Conservation (phyloP, 2,797 vertebrate genomes). For the Diglossa cyanea region DNA sequence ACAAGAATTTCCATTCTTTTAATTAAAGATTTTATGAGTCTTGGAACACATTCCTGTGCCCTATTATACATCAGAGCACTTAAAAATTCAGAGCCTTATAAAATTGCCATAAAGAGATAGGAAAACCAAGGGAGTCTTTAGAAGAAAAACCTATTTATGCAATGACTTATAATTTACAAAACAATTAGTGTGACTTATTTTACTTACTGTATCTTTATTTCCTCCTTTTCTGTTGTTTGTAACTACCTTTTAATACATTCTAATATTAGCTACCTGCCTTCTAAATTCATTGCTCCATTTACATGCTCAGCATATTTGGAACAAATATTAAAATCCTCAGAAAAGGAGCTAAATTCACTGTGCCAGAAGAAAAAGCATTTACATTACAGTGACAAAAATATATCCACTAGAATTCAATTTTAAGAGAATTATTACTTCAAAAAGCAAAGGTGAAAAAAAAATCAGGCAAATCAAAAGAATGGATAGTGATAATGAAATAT, state of each 20-base stretch:
- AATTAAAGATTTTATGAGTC: slow-evolving; percentile 68
- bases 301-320: background rate
- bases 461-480: background rate
- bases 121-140: background rate
- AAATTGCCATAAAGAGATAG: background rate
- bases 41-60: slow-evolving; percentile 47
- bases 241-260: background rate
- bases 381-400: background rate
- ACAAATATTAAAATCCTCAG: slow-evolving; percentile 16
- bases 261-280: background rate
- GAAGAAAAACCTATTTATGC: background rate
- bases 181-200: background rate
- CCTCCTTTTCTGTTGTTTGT: background rate
- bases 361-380: slow-evolving; percentile 30
- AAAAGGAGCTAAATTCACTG: background rate
- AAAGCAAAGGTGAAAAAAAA: background rate
- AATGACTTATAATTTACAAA: background rate
- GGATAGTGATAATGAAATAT: background rate
- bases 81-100: background rate
- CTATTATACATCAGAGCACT: slow-evolving; percentile 31
- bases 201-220: background rate
- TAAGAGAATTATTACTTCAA: slow-evolving; percentile 14
- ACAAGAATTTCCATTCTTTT: slow-evolving; percentile 62
- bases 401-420: background rate
- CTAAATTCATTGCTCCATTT: slow-evolving; percentile 15